These are phyloP conservation scores for Meloidogyne floridensis DNA, from an alignment of 1,140 invertebrate species.

Conservation along the genomic window DNA sequence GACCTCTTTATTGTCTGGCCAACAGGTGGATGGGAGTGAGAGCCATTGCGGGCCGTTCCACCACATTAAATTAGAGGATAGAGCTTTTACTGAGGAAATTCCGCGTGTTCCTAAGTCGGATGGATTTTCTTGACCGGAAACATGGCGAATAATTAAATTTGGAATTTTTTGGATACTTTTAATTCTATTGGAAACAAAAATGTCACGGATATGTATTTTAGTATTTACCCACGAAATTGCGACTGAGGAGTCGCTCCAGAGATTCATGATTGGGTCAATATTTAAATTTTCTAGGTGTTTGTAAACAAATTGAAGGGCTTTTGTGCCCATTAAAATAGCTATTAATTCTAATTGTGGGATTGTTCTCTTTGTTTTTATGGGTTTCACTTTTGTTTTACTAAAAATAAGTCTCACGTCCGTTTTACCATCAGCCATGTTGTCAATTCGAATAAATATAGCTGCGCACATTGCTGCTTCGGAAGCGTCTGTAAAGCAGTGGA, in stretches of 20 bases:
- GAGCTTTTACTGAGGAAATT: not conserved
- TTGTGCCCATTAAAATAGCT: not conserved
- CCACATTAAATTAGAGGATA: not conserved
- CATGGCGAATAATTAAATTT: not conserved
- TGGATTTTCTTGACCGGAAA: not conserved
- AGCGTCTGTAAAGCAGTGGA: not conserved
- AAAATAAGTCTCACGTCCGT: not conserved
- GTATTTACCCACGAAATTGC: not conserved
- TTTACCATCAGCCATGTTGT: not conserved
- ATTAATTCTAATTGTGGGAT: not conserved
- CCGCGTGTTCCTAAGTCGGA: not conserved
- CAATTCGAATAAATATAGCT: not conserved
- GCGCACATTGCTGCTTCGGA: not conserved
- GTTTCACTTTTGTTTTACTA: constrained; percentile 14
- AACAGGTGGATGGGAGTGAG: not conserved
- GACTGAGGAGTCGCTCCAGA: not conserved
- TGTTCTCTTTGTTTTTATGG: not conserved
- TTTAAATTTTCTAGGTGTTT: not conserved
- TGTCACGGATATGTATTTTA: not conserved
- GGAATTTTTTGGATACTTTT: not conserved
- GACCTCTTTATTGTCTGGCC: not conserved
- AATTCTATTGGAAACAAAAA: not conserved
- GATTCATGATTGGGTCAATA: not conserved
- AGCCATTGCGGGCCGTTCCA: not conserved
- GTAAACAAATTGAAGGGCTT: not conserved